These are phyloP conservation scores for Apodemus sylvaticus DNA, from an alignment of 2,113 vertebrate species.

Conservation along the genomic window DNA sequence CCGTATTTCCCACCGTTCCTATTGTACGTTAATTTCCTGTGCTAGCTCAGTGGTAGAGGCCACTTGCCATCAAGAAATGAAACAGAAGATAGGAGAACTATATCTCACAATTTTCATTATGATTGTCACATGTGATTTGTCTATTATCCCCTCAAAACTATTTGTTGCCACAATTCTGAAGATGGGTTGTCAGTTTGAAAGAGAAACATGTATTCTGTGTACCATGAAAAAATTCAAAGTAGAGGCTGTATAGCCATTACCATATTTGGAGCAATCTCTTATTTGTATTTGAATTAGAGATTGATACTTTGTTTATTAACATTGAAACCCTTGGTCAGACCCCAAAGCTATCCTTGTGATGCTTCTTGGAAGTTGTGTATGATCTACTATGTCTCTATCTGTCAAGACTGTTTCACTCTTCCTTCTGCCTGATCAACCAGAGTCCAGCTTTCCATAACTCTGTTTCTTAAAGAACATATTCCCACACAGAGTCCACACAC, in stretches of 20 bases:
- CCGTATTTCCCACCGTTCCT: not conserved
- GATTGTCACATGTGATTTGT: not conserved
- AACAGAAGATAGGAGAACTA: not conserved
- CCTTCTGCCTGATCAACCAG: fast-evolving
- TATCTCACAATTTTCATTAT: not conserved
- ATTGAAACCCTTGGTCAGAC: not conserved
- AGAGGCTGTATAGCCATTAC: not conserved
- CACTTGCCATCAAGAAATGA: not conserved
- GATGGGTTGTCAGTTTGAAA: not conserved
- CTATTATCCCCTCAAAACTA: not conserved
- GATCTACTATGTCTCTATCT: not conserved
- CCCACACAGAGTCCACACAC: not conserved
- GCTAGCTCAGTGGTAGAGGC: not conserved
- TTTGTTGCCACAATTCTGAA: constrained; percentile 18
- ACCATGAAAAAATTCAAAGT: constrained; percentile 1
- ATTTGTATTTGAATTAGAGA: not conserved
- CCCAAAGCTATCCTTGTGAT: not conserved
- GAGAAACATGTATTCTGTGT: not conserved
- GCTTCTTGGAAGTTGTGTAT: fast-evolving
- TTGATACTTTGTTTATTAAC: not conserved
- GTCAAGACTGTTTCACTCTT: not conserved
- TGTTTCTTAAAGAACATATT: not conserved
- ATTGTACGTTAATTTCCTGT: not conserved
- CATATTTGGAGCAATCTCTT: not conserved
- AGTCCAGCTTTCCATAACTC: not conserved